Conservation (phyloP, 2,888 invertebrate species). For the Tridacna crocea region DNA sequence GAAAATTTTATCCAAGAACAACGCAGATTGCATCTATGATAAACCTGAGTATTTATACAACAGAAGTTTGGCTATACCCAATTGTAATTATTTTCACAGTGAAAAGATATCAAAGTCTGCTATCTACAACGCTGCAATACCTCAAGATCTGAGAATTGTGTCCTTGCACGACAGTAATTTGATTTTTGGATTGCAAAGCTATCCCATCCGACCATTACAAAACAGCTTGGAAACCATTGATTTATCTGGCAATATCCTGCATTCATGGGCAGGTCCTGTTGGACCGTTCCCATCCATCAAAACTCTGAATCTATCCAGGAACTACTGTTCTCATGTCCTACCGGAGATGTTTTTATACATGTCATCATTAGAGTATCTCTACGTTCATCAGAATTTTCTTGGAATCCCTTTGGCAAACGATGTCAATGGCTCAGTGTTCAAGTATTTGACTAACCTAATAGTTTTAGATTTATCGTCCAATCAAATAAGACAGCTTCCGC, state of each 20-base stretch:
- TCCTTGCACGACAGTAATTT: conserved; percentile 22
- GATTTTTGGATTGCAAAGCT: conserved; percentile 7
- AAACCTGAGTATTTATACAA: conserved; percentile 11
- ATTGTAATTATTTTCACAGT: conserved; percentile 26
- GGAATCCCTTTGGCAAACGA: conserved; percentile 29
- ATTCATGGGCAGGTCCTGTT: conserved; percentile 26
- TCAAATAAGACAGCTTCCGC: conserved; percentile 16
- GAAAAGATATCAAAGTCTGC: not conserved
- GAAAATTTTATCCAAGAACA: not conserved
- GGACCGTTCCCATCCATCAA: conserved; percentile 27
- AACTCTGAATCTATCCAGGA: conserved; percentile 37
- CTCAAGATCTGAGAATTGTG: not conserved
- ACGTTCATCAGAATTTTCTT: conserved; percentile 36
- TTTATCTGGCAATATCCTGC: conserved; percentile 36
- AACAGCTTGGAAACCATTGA: conserved; percentile 29
- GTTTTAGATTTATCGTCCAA: conserved; percentile 39
- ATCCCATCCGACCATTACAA: not conserved
- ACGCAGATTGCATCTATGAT: conserved; percentile 27
- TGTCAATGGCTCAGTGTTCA: conserved; percentile 19
- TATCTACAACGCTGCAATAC: conserved; percentile 10
- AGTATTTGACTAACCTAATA: conserved; percentile 25
- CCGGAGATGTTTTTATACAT: conserved; percentile 16
- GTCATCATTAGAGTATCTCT: conserved; percentile 18
- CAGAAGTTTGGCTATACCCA: not conserved
- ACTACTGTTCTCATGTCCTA: conserved; percentile 23